Evolutionary conservation across 2,888 invertebrate genomes (phyloP).

Genomic region (Caenorhabditis sulstoni): DNA sequence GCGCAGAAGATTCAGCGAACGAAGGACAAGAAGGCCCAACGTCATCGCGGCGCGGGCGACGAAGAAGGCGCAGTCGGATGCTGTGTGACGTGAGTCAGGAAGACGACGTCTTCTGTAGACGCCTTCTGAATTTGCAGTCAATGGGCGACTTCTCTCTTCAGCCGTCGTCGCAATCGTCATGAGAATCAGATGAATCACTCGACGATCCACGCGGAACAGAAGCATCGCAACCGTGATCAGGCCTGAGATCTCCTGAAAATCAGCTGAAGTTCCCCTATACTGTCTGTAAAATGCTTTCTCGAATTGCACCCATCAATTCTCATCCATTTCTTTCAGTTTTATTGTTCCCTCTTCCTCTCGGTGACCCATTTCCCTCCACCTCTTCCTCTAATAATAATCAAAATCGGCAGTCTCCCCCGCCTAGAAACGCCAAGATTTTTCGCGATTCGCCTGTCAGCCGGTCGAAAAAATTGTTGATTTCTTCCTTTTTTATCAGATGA

Average conservation of each 20-base stretch:
- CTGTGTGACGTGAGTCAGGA: slow-evolving; percentile 39
- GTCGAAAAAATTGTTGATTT: slow-evolving; percentile 17
- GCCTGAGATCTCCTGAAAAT: too few relatives aligned
- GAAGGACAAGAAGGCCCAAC: slow-evolving; percentile 33
- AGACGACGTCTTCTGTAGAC: not conserved
- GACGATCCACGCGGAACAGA: slow-evolving; percentile 1
- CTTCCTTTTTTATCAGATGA: slow-evolving; percentile 36
- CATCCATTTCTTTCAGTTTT: slow-evolving; percentile 4
- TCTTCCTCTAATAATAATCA: slow-evolving; percentile 16
- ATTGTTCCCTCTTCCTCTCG: slow-evolving; percentile 9
- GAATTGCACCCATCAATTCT: not conserved
- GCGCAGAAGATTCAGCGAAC: slow-evolving; percentile 64
- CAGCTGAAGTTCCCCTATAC: too few relatives aligned
- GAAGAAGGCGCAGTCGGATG: slow-evolving; percentile 31
- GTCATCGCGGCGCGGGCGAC: slow-evolving; percentile 16
- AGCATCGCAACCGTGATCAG: not conserved
- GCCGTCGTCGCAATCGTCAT: slow-evolving; percentile 28
- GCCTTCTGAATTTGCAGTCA: slow-evolving; percentile 36
- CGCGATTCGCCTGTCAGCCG: too few relatives aligned
- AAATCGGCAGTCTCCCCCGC: not conserved
- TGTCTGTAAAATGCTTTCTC: slow-evolving; percentile 28
- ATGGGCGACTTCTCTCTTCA: slow-evolving; percentile 29
- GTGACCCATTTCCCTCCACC: not conserved
- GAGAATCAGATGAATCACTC: slow-evolving; percentile 14
- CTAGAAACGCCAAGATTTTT: too few relatives aligned